These are phyloP conservation scores for Jacana jacana DNA, from an alignment of 2,113 vertebrate species.

Conservation along the genomic window DNA sequence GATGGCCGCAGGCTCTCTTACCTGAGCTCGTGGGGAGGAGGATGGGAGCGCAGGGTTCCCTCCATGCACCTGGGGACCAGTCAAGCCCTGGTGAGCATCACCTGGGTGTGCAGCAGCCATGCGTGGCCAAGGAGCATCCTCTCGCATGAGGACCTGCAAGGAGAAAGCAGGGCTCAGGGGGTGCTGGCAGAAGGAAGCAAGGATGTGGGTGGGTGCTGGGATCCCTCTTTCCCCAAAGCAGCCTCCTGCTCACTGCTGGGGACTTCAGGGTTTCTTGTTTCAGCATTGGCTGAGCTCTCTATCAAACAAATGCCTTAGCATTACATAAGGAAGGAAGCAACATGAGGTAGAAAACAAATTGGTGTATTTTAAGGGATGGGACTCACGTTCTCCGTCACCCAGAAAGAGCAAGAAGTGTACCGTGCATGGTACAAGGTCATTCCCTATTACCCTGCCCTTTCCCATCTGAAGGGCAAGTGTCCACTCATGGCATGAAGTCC, in stretches of 20 bases:
- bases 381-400: background rate
- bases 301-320: background rate
- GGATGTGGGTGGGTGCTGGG: background rate
- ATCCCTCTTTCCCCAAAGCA: background rate
- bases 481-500: background rate
- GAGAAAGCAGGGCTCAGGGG: background rate
- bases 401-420: background rate
- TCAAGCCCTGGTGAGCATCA: background rate
- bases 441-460: background rate
- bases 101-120: fast-evolving
- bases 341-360: background rate
- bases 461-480: background rate
- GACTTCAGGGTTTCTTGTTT: background rate
- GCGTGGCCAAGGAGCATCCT: background rate
- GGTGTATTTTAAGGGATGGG: background rate
- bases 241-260: background rate
- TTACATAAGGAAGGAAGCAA: background rate
- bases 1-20: background rate
- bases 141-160: background rate
- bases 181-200: background rate
- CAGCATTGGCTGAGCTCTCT: background rate
- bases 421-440: background rate
- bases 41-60: background rate
- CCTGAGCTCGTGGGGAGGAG: background rate
- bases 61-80: background rate